Evolutionary conservation across 2,797 vertebrate genomes (phyloP), one percentile per base, ranked within the genome.

Genomic region (Scomberomorus guttatus): DNA sequence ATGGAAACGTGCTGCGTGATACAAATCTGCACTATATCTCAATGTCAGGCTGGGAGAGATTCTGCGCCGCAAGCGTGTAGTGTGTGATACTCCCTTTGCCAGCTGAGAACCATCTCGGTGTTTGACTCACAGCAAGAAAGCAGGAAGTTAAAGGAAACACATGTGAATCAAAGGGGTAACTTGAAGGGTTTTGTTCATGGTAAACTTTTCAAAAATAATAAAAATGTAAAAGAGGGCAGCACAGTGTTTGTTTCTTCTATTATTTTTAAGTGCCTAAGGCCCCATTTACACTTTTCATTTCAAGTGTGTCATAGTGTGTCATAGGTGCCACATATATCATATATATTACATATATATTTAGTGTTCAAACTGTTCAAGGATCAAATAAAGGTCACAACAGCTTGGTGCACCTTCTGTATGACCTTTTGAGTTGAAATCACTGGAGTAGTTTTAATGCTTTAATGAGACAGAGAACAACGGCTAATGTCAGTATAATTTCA

Each of bases 21-120:
- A 52, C 42, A 77, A 63, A 68, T 78, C 81, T 77, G 77, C 24
- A 67, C 22, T 50, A 39, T 75, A 69, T 86, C 72, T 77, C 27
- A 39, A 15, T 65, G 80, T 79, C 80, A 72, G 79, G 37, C 51
- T 48, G 51, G 62, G 44, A 80, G 54, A 10, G 22, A 74, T 62
- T 44, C 44, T 18, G 44, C 7, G 7, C 51, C 14, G 51, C 46
- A 7, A 11, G 34, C 51, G 71, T 79, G 59, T 15, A 11, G 34
- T 54, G 71, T 79, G 59, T 15, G 42, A 73, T 70, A 83, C 87
- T 91, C 90, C 89, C 81, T 37, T 51, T 22, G 17, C 77, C 85
- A 88, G 84, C 77, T 86, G 89, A 88, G 65, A 87, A 61, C 18
- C 15, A 74, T 87, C 82, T 73, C 56, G 37, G 32, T 59, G 37